Evolutionary conservation across 2,888 invertebrate species (phyloP).

Genomic region (Chouioia cunea): DNA sequence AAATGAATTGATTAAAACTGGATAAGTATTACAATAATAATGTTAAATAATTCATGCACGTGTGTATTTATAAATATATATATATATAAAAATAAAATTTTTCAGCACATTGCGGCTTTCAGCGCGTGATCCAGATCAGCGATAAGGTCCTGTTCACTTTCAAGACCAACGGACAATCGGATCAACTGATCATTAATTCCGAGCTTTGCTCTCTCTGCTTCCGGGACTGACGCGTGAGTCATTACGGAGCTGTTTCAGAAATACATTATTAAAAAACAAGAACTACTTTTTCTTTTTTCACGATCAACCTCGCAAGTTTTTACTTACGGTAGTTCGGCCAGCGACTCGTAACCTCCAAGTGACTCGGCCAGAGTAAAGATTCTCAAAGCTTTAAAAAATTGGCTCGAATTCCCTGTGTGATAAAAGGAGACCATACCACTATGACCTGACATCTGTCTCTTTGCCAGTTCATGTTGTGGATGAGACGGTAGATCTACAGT

Average conservation of each 20-base stretch:
- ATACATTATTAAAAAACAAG: constrained; percentile 15
- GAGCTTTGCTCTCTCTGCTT: constrained; percentile 77
- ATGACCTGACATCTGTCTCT: constrained; percentile 86
- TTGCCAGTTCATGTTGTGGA: constrained; percentile 85
- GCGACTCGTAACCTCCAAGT: constrained; percentile 94
- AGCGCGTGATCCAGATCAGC: constrained; percentile 88
- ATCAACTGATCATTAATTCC: constrained; percentile 89
- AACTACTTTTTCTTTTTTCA: neutral
- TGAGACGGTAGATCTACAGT: constrained; percentile 82
- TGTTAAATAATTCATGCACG: no score
- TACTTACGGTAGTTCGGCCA: constrained; percentile 93
- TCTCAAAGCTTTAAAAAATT: constrained; percentile 82
- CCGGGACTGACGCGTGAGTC: constrained; percentile 95
- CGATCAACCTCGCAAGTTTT: constrained; percentile 14
- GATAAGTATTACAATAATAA: no score
- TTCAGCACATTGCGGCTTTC: constrained; percentile 63
- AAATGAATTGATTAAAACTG: no score
- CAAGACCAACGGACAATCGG: constrained; percentile 91
- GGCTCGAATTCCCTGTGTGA: constrained; percentile 83
- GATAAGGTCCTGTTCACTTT: constrained; percentile 87
- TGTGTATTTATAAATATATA: constrained; percentile 3
- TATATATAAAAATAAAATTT: constrained; percentile 12
- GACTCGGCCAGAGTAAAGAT: constrained; percentile 92
- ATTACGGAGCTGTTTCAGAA: constrained; percentile 78
- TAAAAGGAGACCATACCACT: constrained; percentile 94